These are phyloP conservation scores for Oreochromis grahami DNA, from an alignment of 2,797 vertebrate genomes.

Conservation along the genomic window DNA sequence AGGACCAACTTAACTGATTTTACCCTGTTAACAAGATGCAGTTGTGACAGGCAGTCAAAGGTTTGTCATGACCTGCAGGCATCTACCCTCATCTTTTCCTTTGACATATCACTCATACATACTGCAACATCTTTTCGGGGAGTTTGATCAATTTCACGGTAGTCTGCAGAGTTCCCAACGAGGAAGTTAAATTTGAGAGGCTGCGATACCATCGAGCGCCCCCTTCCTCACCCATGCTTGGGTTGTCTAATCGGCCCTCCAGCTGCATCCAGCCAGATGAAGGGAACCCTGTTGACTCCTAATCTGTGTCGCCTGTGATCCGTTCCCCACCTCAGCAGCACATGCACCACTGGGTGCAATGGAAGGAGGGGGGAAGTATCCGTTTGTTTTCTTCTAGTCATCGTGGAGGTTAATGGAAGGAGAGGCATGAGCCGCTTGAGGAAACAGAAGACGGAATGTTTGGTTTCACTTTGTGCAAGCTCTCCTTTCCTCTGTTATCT, in stretches of 20 bases:
- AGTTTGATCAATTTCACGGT: constrained; percentile 64
- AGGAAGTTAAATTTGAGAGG: constrained; percentile 56
- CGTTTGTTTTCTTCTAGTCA: constrained; percentile 66
- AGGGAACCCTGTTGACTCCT: constrained; percentile 66
- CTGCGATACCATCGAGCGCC: constrained; percentile 50
- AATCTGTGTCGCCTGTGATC: constrained; percentile 66
- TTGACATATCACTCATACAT: constrained; percentile 39
- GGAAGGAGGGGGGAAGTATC: constrained; percentile 13
- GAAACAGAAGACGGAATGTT: constrained; percentile 62
- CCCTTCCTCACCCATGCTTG: constrained; percentile 50
- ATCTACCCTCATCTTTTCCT: constrained; percentile 26
- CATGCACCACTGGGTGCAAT: constrained; percentile 24
- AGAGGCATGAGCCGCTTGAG: constrained; percentile 56
- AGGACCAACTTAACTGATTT: neutral
- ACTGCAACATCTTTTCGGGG: constrained; percentile 40
- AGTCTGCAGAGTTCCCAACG: constrained; percentile 47
- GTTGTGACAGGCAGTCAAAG: neutral
- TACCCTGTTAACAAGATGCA: neutral
- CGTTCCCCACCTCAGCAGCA: constrained; percentile 53
- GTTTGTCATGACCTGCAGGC: constrained; percentile 5
- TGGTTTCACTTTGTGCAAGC: constrained; percentile 49
- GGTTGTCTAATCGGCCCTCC: constrained; percentile 64
- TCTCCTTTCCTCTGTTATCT: constrained; percentile 35
- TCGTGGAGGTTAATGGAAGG: constrained; percentile 65
- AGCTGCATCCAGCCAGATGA: constrained; percentile 66